Percentiles rank a stretch among this genome's conserved stretches.
phyloP scores from a whole-genome alignment of 2,888 invertebrate genomes.

The Psylliodes chrysocephalus region DNA sequence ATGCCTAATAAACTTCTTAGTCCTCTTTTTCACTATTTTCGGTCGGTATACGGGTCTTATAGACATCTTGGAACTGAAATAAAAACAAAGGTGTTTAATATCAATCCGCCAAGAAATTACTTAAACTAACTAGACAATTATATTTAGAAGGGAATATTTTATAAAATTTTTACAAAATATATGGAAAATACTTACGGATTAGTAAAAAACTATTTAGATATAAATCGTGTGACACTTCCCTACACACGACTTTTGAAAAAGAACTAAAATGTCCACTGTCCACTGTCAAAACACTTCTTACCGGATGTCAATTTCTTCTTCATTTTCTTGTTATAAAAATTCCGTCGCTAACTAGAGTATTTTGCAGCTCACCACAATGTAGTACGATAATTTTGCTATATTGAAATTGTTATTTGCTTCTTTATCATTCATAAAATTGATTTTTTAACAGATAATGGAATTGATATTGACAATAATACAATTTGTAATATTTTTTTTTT shows the following conservation, averaged over 20 bases:
- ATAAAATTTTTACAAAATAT: background rate
- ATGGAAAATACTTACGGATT: constrained; percentile 25
- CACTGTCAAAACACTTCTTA: too few relatives aligned
- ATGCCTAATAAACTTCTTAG: constrained; percentile 98
- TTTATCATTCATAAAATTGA: too few relatives aligned
- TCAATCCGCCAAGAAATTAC: background rate
- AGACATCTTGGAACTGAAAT: constrained; percentile 74
- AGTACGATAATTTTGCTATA: too few relatives aligned
- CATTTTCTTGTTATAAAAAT: too few relatives aligned
- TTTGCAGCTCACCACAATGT: too few relatives aligned
- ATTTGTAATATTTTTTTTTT: too few relatives aligned
- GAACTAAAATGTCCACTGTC: constrained; percentile 6
- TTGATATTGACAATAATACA: too few relatives aligned
- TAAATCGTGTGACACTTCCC: constrained; percentile 4
- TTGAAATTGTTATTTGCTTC: too few relatives aligned
- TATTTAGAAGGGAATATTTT: background rate
- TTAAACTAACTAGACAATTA: background rate
- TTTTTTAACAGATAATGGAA: too few relatives aligned
- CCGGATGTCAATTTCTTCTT: too few relatives aligned
- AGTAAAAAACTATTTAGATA: constrained; percentile 5
- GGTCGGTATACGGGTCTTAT: constrained; percentile 91
- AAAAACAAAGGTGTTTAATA: constrained; percentile 32
- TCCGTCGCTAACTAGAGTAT: too few relatives aligned
- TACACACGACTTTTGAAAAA: constrained; percentile 27
- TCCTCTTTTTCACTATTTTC: constrained; percentile 95